These are phyloP conservation scores for Jacana jacana DNA, from an alignment of 2,113 vertebrate genomes.

Conservation along the genomic window DNA sequence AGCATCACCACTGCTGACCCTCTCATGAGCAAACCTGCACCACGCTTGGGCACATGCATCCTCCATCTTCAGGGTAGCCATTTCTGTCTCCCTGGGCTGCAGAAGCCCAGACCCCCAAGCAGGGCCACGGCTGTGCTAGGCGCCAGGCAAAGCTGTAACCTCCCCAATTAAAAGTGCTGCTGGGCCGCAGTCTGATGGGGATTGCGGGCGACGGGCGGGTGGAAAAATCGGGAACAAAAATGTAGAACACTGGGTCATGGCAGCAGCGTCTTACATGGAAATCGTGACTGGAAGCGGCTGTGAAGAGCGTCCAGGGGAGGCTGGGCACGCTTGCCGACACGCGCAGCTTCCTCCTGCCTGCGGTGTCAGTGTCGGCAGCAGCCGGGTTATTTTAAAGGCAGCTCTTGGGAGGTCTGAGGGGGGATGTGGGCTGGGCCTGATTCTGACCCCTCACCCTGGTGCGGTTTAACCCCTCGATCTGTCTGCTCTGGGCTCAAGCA, in stretches of 20 bases:
- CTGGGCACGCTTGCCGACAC: background rate
- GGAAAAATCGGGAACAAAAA: slow-evolving; percentile 19
- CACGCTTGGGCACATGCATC: rapidly evolving
- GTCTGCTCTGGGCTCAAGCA: rapidly evolving
- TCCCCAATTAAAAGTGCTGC: background rate
- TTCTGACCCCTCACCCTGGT: background rate
- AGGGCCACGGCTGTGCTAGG: background rate
- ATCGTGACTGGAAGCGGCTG: slow-evolving; percentile 40
- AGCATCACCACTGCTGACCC: rapidly evolving
- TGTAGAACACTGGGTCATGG: slow-evolving; percentile 62
- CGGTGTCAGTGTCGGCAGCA: background rate
- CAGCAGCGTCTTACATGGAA: background rate
- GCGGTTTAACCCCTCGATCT: background rate
- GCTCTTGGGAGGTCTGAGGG: background rate
- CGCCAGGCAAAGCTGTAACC: background rate
- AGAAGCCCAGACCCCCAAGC: background rate
- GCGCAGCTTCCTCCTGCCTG: slow-evolving; percentile 4
- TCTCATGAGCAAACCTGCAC: background rate
- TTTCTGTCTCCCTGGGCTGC: background rate
- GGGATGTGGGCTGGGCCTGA: background rate
- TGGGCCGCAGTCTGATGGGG: background rate
- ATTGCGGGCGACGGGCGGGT: background rate
- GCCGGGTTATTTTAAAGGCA: background rate
- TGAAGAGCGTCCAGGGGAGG: background rate
- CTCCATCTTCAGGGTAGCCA: background rate